phyloP scores from a whole-genome alignment of 1,140 invertebrate species.

The Periplaneta americana region DNA sequence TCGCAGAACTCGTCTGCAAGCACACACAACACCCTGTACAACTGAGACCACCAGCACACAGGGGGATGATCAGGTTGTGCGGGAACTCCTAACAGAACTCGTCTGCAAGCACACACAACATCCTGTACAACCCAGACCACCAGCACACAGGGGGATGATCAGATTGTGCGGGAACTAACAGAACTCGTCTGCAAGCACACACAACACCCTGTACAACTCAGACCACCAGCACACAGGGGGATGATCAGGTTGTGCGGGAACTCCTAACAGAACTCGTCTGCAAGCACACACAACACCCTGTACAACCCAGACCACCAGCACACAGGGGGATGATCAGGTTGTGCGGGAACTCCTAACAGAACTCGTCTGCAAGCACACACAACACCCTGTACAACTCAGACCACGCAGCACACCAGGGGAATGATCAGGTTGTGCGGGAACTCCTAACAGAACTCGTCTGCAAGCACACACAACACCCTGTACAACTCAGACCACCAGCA shows the following conservation, averaged over 20 bases:
- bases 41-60: slow-evolving; percentile 94
- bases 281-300: no score
- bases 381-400: no score
- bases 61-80: slow-evolving; percentile 85
- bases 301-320: no score
- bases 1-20: slow-evolving; percentile 84
- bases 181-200: no score
- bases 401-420: slow-evolving; percentile 89
- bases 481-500: no score
- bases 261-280: slow-evolving; percentile 89
- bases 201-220: no score
- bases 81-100: slow-evolving; percentile 91
- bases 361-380: slow-evolving; percentile 80
- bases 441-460: slow-evolving; percentile 89
- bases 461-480: no score
- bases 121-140: neutral
- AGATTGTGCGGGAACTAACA: no score
- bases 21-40: no score
- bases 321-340: slow-evolving; percentile 84
- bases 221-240: slow-evolving; percentile 93
- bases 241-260: slow-evolving; percentile 87
- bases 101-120: slow-evolving; percentile 52
- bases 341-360: slow-evolving; percentile 89
- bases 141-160: no score
- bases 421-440: slow-evolving; percentile 87